phyloP scores from a whole-genome alignment of 2,113 vertebrate species.

The Casuarius casuarius region DNA sequence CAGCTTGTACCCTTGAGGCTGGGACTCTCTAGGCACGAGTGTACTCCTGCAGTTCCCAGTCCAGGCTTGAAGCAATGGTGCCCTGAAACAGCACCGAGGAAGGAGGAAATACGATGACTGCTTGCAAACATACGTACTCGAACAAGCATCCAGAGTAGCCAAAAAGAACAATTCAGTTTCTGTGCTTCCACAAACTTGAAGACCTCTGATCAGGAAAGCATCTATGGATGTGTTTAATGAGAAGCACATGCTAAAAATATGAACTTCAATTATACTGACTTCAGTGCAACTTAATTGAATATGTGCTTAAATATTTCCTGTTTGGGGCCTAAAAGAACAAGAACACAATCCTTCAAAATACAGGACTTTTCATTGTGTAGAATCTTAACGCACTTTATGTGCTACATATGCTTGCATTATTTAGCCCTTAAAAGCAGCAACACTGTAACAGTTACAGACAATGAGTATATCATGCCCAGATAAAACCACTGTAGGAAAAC shows the following conservation, averaged over 20 bases:
- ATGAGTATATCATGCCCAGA: slow-evolving; percentile 37
- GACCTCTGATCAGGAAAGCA: slow-evolving; percentile 38
- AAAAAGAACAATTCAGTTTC: background rate
- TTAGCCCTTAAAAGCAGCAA: background rate
- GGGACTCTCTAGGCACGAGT: background rate
- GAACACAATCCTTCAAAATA: slow-evolving; percentile 38
- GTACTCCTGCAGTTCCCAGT: background rate
- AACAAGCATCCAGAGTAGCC: background rate
- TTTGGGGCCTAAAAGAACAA: slow-evolving; percentile 42
- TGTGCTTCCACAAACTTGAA: background rate
- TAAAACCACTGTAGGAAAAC: slow-evolving; percentile 29
- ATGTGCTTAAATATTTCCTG: slow-evolving; percentile 58
- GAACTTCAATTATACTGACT: slow-evolving; percentile 29
- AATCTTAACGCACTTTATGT: slow-evolving; percentile 32
- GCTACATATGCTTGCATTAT: background rate
- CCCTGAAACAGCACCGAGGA: background rate
- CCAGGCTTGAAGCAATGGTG: background rate
- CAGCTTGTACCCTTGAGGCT: background rate
- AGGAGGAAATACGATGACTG: background rate
- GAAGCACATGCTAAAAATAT: slow-evolving; percentile 40
- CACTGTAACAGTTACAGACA: slow-evolving; percentile 11
- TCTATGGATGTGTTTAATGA: slow-evolving; percentile 21
- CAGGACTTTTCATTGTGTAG: background rate
- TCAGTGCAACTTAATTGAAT: slow-evolving; percentile 51
- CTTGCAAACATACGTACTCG: background rate